phyloP scores from a whole-genome alignment of 2,888 invertebrate species.

The Mystacides longicornis region DNA sequence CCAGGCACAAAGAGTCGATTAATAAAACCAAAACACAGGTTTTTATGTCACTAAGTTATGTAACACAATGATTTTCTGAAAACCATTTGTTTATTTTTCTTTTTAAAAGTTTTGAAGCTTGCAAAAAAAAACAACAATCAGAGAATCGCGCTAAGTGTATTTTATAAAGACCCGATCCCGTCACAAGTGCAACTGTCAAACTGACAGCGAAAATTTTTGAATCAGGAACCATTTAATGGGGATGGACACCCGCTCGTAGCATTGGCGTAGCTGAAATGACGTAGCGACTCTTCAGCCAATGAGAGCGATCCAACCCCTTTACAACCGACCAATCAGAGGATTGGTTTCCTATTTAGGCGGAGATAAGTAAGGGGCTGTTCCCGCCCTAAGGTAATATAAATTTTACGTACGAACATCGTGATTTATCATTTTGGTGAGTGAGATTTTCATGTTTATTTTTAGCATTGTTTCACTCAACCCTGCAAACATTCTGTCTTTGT shows the following conservation, averaged over 20 bases:
- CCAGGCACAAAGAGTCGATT: no score
- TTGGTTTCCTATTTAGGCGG: not conserved
- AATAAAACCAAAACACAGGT: not conserved
- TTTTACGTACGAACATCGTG: constrained; percentile 3
- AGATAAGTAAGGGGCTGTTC: constrained; percentile 2
- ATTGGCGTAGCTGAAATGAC: constrained; percentile 2
- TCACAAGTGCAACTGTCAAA: constrained; percentile 13
- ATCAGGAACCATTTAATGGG: constrained; percentile 9
- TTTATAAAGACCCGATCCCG: no score
- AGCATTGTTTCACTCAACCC: not conserved
- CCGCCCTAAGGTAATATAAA: constrained; percentile 1
- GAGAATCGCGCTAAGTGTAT: no score
- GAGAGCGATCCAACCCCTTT: constrained; percentile 5
- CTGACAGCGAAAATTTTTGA: constrained; percentile 13
- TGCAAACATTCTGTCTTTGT: no score
- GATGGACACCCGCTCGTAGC: not conserved
- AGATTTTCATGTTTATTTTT: constrained; percentile 5
- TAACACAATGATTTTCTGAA: no score
- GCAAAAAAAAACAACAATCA: no score
- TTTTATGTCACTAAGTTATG: not conserved
- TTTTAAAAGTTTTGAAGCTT: no score
- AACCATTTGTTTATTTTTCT: no score
- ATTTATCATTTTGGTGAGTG: constrained; percentile 11
- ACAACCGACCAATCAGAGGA: constrained; percentile 3
- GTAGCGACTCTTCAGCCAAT: constrained; percentile 9